phyloP scores from a whole-genome alignment of 2,888 invertebrate genomes.

The Homarus gammarus region DNA sequence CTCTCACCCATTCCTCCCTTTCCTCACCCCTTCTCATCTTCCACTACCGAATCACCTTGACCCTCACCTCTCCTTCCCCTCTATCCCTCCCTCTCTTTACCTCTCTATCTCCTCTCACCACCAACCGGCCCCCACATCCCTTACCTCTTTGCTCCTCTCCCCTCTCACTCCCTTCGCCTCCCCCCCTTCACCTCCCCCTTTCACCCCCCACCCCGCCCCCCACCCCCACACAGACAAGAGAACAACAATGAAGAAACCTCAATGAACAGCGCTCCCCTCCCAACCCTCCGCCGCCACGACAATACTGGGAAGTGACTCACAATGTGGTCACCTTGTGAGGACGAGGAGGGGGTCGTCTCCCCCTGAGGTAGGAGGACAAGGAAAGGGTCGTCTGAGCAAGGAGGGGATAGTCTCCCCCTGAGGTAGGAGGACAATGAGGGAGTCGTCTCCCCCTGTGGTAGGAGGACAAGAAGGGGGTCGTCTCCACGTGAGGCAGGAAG shows the following conservation, averaged over 20 bases:
- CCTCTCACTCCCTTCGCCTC: neutral
- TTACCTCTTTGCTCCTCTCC: neutral
- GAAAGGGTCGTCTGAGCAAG: neutral
- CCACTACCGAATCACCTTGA: too few relatives aligned
- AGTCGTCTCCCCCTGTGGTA: neutral
- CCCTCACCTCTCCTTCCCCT: neutral
- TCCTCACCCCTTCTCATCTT: neutral
- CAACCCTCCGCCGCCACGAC: neutral
- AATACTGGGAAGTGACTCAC: conserved; percentile 6
- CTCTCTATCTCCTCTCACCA: neutral
- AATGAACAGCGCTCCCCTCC: neutral
- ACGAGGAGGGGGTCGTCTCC: neutral
- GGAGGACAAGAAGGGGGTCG: too few relatives aligned
- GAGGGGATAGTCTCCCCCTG: neutral
- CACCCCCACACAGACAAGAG: neutral
- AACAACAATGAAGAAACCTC: conserved; percentile 2
- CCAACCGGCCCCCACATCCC: too few relatives aligned
- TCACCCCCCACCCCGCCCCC: neutral
- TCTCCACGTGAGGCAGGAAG: neutral
- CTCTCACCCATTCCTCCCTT: neutral
- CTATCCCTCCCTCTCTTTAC: neutral
- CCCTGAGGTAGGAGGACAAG: neutral
- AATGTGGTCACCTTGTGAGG: neutral
- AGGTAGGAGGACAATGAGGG: too few relatives aligned
- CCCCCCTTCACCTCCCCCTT: neutral